A percentile compares a stretch with the other conserved stretches of the same genome.
phyloP scores from a whole-genome alignment of 2,888 invertebrate species.

The Limnephilus marmoratus region DNA sequence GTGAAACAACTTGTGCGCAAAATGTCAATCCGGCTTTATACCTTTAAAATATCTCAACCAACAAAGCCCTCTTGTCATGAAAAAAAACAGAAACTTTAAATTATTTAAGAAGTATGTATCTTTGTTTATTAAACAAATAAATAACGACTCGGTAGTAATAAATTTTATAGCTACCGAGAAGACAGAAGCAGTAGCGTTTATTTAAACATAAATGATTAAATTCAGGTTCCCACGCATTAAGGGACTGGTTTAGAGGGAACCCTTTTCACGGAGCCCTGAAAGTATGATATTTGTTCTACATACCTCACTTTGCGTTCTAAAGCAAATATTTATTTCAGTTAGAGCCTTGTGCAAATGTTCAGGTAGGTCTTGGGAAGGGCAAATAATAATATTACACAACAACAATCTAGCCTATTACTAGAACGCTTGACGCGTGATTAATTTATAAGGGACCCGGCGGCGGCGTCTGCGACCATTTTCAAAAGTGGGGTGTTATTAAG shows the following conservation, averaged over 20 bases:
- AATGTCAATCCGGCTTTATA: too few species aligned
- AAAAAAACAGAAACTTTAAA: neutral
- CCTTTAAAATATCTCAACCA: neutral
- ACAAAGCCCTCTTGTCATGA: neutral
- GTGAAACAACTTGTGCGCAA: too few species aligned
- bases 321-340: conserved; percentile 12
- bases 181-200: too few species aligned
- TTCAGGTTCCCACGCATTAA: neutral
- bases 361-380: conserved; percentile 10
- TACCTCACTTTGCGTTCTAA: neutral
- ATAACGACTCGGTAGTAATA: too few species aligned
- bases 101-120: neutral
- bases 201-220: neutral
- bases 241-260: neutral
- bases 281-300: neutral
- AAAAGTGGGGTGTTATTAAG: conserved; percentile 11
- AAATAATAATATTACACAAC: conserved; percentile 22
- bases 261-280: neutral
- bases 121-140: too few species aligned
- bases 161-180: too few species aligned
- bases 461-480: conserved; percentile 37
- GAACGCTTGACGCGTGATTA: conserved; percentile 60
- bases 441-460: conserved; percentile 50
- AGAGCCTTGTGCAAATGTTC: neutral
- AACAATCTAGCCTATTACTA: conserved; percentile 54